Evolutionary conservation across 2,888 invertebrate genomes (phyloP), one percentile per base, ranked within the genome.

Genomic region (Lasioglossum villosulum): DNA sequence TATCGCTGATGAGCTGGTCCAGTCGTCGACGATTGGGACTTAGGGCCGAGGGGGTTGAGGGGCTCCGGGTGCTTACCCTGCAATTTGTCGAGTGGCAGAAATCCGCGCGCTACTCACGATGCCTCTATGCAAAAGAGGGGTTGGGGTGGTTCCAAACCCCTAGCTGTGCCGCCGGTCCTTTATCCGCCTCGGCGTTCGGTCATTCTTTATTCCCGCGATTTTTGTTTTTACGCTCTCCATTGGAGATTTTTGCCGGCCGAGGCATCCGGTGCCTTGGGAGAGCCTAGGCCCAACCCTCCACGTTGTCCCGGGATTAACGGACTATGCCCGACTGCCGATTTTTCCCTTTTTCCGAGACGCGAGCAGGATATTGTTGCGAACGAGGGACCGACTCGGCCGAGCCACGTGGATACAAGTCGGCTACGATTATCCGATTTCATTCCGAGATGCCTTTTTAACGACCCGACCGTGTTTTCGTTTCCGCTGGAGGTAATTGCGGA

Each of bases 1-100:
- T 93, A 94, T 92, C 91, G 90, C 91, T 93, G 93, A 94, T 93
- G 93, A 93, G 92, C 92, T 87, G 87, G 88, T 83, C 89, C 87
- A 70, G 86, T 87, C 86, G 87, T 80, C 87, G 84, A 85, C 89
- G 89, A 83, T 81, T 79, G 86, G 89, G 86, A 85, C 83, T 78
- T 84, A 83, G 80, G 86, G 74, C 73, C 39, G 74, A 81, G 76
- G 76, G 76, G 73, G 81, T 68, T 48, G 42, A 75, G 59, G 78
- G 79, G 70, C 77, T 52, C 79, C 68, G 89, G 88, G 86, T 89
- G 87, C 90, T 92, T 90, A 91, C 88, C 83, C 89, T 88, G 86
- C 90, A 88, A 93, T 93, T 90, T 90, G 89, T 91, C 91, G 89
- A 91, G 90, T 88, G 88, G 83, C 84, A 88, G 78, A 85, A 90